Conservation (phyloP, 2,113 vertebrate species). For the Solea senegalensis region DNA sequence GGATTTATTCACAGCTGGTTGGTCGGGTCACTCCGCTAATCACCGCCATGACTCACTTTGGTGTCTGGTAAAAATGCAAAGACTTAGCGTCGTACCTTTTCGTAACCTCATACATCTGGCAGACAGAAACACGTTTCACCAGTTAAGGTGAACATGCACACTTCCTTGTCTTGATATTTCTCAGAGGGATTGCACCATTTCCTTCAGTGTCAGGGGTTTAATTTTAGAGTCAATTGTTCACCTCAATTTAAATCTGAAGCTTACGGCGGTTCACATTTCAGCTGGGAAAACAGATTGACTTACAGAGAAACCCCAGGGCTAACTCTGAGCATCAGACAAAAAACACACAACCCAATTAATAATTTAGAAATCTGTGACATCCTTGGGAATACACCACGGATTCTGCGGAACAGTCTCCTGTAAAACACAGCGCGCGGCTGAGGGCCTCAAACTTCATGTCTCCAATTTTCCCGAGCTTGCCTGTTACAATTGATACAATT, state of each 20-base stretch:
- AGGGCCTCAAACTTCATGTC: not conserved
- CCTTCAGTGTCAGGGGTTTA: not conserved
- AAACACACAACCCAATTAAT: conserved; percentile 11
- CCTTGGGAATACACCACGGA: not conserved
- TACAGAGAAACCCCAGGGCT: conserved; percentile 15
- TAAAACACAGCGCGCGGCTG: not conserved
- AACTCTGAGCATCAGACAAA: conserved; percentile 8
- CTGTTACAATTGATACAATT: too few species aligned
- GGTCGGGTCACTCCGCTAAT: conserved; percentile 11
- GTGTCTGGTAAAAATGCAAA: not conserved
- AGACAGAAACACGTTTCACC: conserved; percentile 15
- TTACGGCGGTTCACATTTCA: conserved; percentile 16
- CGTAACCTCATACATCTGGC: conserved; percentile 5
- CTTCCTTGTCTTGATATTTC: not conserved
- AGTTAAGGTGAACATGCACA: not conserved
- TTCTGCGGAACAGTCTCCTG: conserved; percentile 6
- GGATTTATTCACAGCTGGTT: conserved; percentile 34
- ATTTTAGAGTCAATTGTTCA: not conserved
- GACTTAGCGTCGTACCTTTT: conserved; percentile 15
- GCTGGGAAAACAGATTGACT: conserved; percentile 14
- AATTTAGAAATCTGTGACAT: conserved; percentile 19
- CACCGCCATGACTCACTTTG: conserved; percentile 5
- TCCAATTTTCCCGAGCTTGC: too few species aligned
- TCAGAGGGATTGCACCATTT: conserved; percentile 4
- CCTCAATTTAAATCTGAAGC: conserved; percentile 8